These are phyloP conservation scores for Goniozus legneri DNA, from an alignment of 1,140 invertebrate species.

Conservation along the genomic window DNA sequence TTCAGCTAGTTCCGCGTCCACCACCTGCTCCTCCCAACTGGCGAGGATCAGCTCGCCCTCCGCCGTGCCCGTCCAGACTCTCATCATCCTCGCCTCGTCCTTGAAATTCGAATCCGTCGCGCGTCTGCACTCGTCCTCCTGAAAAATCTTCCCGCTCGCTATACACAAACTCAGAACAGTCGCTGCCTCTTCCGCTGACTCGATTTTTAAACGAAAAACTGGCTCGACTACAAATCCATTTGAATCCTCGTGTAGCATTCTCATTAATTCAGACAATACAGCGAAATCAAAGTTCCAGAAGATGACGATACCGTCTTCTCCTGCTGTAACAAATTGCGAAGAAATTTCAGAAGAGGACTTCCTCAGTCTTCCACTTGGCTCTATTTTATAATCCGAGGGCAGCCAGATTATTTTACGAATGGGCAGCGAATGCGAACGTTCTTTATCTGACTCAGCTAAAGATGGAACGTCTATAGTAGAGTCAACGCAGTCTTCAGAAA, in stretches of 20 bases:
- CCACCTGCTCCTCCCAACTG: conserved; percentile 59
- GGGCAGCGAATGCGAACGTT: conserved; percentile 57
- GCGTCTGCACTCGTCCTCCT: not conserved
- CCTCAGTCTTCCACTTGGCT: conserved; percentile 55
- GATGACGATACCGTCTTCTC: conserved; percentile 62
- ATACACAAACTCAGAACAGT: conserved; percentile 9
- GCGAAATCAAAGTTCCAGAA: conserved; percentile 73
- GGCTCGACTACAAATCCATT: conserved; percentile 5
- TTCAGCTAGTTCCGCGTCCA: conserved; percentile 54
- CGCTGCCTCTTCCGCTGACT: not conserved
- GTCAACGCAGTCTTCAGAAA: too few species aligned
- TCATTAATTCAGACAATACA: too few species aligned
- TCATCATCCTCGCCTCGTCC: conserved; percentile 6
- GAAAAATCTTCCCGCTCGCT: too few species aligned
- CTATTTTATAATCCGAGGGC: conserved; percentile 56
- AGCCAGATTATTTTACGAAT: conserved; percentile 66
- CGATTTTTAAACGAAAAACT: conserved; percentile 7
- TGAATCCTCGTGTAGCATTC: too few species aligned
- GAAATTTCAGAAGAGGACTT: conserved; percentile 12
- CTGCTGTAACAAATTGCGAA: conserved; percentile 62
- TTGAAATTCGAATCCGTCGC: not conserved
- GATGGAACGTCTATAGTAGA: too few species aligned
- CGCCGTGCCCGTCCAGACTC: conserved; percentile 30
- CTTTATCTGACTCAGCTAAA: conserved; percentile 56
- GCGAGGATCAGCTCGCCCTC: conserved; percentile 54